Conservation (phyloP, 1,140 invertebrate species). For the Hestina assimilis region DNA sequence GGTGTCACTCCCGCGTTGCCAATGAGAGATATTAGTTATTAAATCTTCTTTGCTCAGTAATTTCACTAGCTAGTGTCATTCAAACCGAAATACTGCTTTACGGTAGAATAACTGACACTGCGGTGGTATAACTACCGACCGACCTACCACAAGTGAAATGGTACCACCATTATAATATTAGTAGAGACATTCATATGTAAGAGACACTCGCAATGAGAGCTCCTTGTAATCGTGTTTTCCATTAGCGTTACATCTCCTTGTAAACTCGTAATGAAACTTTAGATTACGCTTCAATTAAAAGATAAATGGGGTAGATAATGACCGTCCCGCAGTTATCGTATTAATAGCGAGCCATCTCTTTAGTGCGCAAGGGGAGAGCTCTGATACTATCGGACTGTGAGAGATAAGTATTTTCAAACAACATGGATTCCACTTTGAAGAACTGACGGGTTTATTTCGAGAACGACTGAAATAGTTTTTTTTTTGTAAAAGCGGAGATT, state of each 20-base stretch:
- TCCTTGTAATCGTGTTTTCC: not conserved
- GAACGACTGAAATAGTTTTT: too few relatives aligned
- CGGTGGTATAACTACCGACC: not conserved
- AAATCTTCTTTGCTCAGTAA: too few relatives aligned
- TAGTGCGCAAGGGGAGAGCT: conserved; percentile 2
- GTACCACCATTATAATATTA: not conserved
- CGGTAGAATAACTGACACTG: too few relatives aligned
- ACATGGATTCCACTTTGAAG: not conserved
- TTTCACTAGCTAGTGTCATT: too few relatives aligned
- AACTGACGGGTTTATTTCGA: not conserved
- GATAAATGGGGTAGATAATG: conserved; percentile 32
- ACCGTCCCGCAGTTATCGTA: conserved; percentile 14
- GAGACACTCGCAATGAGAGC: not conserved
- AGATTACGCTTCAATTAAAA: conserved; percentile 31
- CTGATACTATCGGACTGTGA: not conserved
- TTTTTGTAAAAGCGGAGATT: too few relatives aligned
- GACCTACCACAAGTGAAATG: not conserved
- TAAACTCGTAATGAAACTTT: conserved; percentile 1
- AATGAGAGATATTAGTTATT: too few relatives aligned
- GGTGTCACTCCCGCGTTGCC: too few relatives aligned
- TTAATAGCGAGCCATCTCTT: conserved; percentile 8
- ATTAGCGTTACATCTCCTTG: not conserved
- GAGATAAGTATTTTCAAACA: conserved; percentile 3
- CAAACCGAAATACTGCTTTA: too few relatives aligned
- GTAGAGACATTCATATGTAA: not conserved